These are phyloP conservation scores for Cryptocephalus primarius DNA, from an alignment of 2,888 invertebrate genomes.

Conservation along the genomic window DNA sequence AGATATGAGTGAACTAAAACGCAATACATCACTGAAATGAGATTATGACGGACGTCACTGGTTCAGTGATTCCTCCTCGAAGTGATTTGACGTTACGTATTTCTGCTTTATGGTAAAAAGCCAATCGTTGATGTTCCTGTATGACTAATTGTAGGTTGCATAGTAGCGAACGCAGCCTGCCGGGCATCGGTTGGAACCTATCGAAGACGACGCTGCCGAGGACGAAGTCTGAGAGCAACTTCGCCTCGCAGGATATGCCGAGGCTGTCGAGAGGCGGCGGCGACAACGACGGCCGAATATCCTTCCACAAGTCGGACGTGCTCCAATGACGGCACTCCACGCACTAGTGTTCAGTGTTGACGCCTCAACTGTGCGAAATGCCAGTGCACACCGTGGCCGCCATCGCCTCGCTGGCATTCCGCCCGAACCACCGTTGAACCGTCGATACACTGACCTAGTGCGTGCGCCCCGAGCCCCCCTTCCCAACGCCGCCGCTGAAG, in stretches of 20 bases:
- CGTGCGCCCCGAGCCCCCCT: slow-evolving; percentile 9
- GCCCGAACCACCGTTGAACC: slow-evolving; percentile 23
- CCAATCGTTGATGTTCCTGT: too few species aligned
- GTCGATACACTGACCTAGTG: slow-evolving; percentile 20
- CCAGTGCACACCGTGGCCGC: slow-evolving; percentile 23
- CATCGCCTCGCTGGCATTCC: slow-evolving; percentile 20
- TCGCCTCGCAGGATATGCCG: slow-evolving; percentile 56
- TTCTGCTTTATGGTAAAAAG: too few species aligned
- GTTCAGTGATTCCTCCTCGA: too few species aligned
- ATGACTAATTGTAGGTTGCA: slow-evolving; percentile 17
- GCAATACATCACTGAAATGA: too few species aligned
- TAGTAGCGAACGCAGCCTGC: slow-evolving; percentile 32
- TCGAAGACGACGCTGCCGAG: slow-evolving; percentile 62
- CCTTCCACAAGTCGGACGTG: slow-evolving; percentile 69
- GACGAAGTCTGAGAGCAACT: slow-evolving; percentile 77
- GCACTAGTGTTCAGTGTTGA: slow-evolving; percentile 45
- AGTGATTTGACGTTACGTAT: too few species aligned
- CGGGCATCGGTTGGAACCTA: slow-evolving; percentile 53
- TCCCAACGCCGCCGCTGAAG: too few species aligned
- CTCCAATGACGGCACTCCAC: slow-evolving; percentile 65
- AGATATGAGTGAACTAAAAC: too few species aligned
- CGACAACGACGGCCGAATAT: slow-evolving; percentile 43
- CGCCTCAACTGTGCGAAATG: slow-evolving; percentile 24
- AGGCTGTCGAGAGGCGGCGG: slow-evolving; percentile 43
- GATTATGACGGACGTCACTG: too few species aligned